Base-by-base conservation (phyloP, 2,888 invertebrate species). In the Meganola albula region DNA sequence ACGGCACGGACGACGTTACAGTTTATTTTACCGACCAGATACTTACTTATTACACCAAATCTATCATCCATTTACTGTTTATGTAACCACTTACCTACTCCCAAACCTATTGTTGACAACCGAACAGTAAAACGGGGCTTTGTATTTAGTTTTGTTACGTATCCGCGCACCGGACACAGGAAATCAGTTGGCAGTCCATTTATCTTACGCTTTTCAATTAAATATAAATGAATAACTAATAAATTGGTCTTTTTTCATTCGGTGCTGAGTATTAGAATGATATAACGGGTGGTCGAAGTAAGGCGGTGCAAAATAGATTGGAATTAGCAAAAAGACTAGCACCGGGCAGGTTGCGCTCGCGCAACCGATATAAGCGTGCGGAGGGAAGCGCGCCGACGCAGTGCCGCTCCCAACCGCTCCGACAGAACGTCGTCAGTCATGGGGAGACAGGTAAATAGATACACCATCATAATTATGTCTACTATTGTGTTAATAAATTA, bases 381-480 rank as follows among this genome's bases (percentile, higher is more conserved):
- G 50, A 48, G 52, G 58, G 58, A 52, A 63, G 57, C 53, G 74
- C 76, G 74, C 67, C 61, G 63, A 53, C 63, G 58, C 74, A 79
- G 70, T 76, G 71, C 70, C 60, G 58, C 68, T 75, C 63, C 66
- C 70, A 47, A 69, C 58, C 71, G 66, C 68, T 58, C n/a, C 36
- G 63, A 70, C 56, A 55, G 56, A 57, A 65, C 69, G 64, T 53
- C 66, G 52, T 54, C 59, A 56, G 66, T 44, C 50, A 83, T 83
- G 84, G 69, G 77, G 74, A 72, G 67, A 68, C 63, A 79, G 83
- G 84, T 84, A 79, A 53, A 63, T 54, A 39, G 44, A 35, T 27
- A 37, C 38, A 27, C 14, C 29, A 35, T 10, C 12, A 25, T 21
- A 26, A 29, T 7, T 21, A 14, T 22, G 26, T 16, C 10, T 25